A percentile compares a stretch with the other conserved stretches of the same genome.
These are phyloP conservation scores for Euura lappo DNA, from an alignment of 1,140 invertebrate species.

Conservation along the genomic window DNA sequence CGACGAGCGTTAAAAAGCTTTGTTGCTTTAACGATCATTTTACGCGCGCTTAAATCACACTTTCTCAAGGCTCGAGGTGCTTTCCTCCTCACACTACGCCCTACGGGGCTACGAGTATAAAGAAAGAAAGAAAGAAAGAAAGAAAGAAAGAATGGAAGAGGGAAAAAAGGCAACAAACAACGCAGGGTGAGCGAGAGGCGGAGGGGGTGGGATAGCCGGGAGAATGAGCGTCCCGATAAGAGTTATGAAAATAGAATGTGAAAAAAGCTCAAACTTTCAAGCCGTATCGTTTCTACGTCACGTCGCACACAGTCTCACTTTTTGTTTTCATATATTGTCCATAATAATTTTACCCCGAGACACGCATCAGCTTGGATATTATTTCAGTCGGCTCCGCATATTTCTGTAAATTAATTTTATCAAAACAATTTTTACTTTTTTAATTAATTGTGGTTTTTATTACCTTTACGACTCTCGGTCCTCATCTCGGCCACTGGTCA, in stretches of 20 bases:
- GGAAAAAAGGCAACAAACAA: slow-evolving; percentile 18
- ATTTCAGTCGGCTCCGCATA: slow-evolving; percentile 59
- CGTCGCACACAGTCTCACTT: slow-evolving; percentile 16
- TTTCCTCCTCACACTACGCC: slow-evolving; percentile 15
- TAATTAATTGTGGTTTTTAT: slow-evolving; percentile 56
- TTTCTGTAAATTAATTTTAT: slow-evolving; percentile 61
- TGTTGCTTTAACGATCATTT: slow-evolving; percentile 61
- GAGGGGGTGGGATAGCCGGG: slow-evolving; percentile 29
- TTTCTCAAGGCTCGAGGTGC: slow-evolving; percentile 26
- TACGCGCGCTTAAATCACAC: slow-evolving; percentile 59
- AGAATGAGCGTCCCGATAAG: slow-evolving; percentile 51
- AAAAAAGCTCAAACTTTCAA: slow-evolving; percentile 57
- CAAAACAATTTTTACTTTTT: slow-evolving; percentile 63
- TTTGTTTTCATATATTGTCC: slow-evolving; percentile 25
- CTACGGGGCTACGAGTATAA: slow-evolving; percentile 12
- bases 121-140: slow-evolving; percentile 20
- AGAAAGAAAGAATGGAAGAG: slow-evolving; percentile 21
- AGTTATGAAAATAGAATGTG: slow-evolving; percentile 46
- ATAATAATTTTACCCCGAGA: slow-evolving; percentile 23
- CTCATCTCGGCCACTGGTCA: background rate
- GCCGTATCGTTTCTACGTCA: slow-evolving; percentile 10
- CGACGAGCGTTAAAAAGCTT: slow-evolving; percentile 54
- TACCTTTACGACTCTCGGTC: background rate
- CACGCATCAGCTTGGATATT: slow-evolving; percentile 50
- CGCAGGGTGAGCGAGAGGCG: slow-evolving; percentile 1